phyloP scores from a whole-genome alignment of 2,113 vertebrate genomes.

The Colistium nudipinnis region DNA sequence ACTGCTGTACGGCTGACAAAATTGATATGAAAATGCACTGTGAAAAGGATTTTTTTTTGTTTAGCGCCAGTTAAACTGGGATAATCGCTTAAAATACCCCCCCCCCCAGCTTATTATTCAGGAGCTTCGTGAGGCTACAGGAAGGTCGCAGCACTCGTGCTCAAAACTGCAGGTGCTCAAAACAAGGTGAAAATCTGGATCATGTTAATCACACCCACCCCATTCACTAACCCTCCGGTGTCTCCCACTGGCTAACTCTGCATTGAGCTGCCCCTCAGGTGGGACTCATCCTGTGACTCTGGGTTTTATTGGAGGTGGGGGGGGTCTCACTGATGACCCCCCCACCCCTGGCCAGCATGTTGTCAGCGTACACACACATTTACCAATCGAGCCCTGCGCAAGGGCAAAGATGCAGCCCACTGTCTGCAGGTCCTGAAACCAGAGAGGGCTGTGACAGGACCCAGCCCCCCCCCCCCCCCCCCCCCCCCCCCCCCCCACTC shows the following conservation, averaged over 20 bases:
- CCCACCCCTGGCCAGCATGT: slow-evolving; percentile 46
- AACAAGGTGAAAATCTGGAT: slow-evolving; percentile 75
- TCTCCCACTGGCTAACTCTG: slow-evolving; percentile 62
- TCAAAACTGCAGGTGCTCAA: slow-evolving; percentile 41
- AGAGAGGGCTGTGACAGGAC: slow-evolving; percentile 80
- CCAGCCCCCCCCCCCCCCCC: slow-evolving; percentile 55
- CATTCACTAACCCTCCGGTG: slow-evolving; percentile 37
- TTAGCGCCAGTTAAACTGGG: too few relatives aligned
- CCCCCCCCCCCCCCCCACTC: slow-evolving; percentile 57
- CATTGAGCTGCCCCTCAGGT: slow-evolving; percentile 62
- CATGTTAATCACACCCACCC: slow-evolving; percentile 71
- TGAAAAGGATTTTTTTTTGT: neutral
- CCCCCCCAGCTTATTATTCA: slow-evolving; percentile 8
- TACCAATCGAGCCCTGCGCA: slow-evolving; percentile 81
- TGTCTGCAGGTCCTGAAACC: slow-evolving; percentile 80
- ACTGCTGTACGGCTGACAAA: slow-evolving; percentile 26
- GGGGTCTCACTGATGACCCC: slow-evolving; percentile 65
- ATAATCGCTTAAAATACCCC: too few relatives aligned
- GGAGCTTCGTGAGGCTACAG: neutral
- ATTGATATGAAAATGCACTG: slow-evolving; percentile 23
- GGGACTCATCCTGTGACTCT: slow-evolving; percentile 66
- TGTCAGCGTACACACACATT: slow-evolving; percentile 75
- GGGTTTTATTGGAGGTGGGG: slow-evolving; percentile 50
- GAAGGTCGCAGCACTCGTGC: slow-evolving; percentile 47
- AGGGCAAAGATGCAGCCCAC: slow-evolving; percentile 67